These are phyloP conservation scores for Ctenosaura bakeri DNA, from an alignment of 2,797 vertebrate genomes.

Conservation along the genomic window DNA sequence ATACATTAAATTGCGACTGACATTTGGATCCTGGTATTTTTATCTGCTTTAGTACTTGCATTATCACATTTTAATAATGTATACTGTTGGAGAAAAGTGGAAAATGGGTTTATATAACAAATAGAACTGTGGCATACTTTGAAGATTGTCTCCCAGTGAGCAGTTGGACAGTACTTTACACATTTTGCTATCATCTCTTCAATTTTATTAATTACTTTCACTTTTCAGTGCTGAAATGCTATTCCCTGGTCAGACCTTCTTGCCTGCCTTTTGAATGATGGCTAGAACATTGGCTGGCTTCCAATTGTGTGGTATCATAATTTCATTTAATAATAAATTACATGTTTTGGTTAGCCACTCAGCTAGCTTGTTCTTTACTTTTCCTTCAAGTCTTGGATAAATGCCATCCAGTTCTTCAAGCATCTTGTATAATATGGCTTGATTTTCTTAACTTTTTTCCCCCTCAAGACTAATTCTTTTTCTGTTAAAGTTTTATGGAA, in stretches of 20 bases:
- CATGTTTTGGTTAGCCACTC: slow-evolving; percentile 38
- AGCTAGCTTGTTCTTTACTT: background rate
- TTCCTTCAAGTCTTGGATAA: background rate
- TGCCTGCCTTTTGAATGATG: slow-evolving; percentile 26
- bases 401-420: background rate
- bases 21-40: background rate
- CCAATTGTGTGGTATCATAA: slow-evolving; percentile 8
- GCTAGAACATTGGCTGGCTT: background rate
- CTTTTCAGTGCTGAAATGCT: slow-evolving; percentile 24
- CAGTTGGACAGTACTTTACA: background rate
- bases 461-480: slow-evolving; percentile 29
- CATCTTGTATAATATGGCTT: background rate
- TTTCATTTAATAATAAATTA: slow-evolving; percentile 43
- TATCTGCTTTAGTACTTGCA: background rate
- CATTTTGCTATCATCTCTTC: background rate
- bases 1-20: background rate
- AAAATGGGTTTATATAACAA: background rate
- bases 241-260: slow-evolving; percentile 8
- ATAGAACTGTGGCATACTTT: background rate
- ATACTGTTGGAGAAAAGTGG: background rate
- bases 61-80: background rate
- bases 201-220: slow-evolving; percentile 29
- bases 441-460: slow-evolving; percentile 20
- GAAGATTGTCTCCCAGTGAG: background rate
- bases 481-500: slow-evolving; percentile 33